Conservation (phyloP, 2,113 vertebrate genomes). For the Cyanoderma ruficeps region DNA sequence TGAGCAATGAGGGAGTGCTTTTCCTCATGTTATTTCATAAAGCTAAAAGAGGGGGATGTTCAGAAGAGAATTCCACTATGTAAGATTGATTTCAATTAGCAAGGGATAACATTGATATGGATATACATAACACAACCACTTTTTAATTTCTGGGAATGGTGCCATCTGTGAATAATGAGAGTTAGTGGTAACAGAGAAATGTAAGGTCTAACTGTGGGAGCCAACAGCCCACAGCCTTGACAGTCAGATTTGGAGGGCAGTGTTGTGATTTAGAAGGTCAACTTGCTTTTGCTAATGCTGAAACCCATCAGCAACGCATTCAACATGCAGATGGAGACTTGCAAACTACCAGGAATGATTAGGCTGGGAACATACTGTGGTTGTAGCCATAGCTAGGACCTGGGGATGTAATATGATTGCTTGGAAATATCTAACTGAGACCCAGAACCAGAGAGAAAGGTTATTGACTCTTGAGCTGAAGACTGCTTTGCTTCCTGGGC, state of each 20-base stretch:
- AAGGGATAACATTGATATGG: not conserved
- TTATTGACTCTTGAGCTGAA: not conserved
- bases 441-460: not conserved
- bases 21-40: not conserved
- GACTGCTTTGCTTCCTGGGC: not conserved
- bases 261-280: conserved; percentile 7
- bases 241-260: not conserved
- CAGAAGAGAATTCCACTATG: not conserved
- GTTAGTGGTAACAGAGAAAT: not conserved
- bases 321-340: not conserved
- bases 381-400: not conserved
- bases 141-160: conserved; percentile 43
- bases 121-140: not conserved
- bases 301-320: not conserved
- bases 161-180: not conserved
- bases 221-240: not conserved
- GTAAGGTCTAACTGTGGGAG: not conserved
- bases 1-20: not conserved
- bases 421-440: not conserved
- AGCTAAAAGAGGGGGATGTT: not conserved
- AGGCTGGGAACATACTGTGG: not conserved
- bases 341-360: not conserved
- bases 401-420: not conserved
- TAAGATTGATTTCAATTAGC: not conserved
- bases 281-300: not conserved